Evolutionary conservation across 2,113 vertebrate genomes (phyloP).

Genomic region (Laterallus jamaicensis): DNA sequence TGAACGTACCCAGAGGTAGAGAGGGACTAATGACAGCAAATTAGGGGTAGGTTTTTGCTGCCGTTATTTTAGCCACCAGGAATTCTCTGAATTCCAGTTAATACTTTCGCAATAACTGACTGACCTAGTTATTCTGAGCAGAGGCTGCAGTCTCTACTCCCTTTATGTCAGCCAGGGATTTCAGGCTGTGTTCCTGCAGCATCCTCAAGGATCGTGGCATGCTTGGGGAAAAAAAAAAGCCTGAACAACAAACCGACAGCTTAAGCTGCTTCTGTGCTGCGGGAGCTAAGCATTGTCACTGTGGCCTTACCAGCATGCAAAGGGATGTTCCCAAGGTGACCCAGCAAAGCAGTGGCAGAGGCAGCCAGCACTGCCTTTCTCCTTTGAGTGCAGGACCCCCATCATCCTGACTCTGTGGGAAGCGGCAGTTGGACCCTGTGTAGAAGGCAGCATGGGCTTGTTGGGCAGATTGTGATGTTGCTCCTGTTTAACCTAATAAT

Average conservation of each 20-base stretch:
- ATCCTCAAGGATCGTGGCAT: neutral
- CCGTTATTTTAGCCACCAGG: slow-evolving; percentile 17
- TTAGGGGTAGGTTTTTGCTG: neutral
- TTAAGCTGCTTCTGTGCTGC: neutral
- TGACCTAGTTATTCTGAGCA: slow-evolving; percentile 49
- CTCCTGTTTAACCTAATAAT: neutral
- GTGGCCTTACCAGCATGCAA: neutral
- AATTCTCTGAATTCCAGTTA: slow-evolving; percentile 8
- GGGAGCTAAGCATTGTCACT: neutral
- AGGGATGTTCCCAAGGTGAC: slow-evolving; percentile 17
- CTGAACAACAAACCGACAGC: neutral
- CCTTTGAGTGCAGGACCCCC: neutral
- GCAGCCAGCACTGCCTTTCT: neutral
- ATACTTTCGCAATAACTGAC: neutral
- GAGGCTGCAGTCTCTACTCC: neutral
- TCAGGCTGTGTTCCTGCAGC: slow-evolving; percentile 33
- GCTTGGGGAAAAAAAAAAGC: neutral
- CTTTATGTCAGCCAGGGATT: slow-evolving; percentile 19
- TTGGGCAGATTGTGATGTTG: neutral
- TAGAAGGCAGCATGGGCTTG: neutral
- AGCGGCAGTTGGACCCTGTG: neutral
- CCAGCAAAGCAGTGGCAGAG: neutral
- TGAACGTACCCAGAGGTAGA: neutral
- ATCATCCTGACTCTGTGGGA: neutral
- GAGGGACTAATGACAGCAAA: slow-evolving; percentile 3